These are phyloP conservation scores for Lophius piscatorius DNA, from an alignment of 2,113 vertebrate species.

Conservation along the genomic window DNA sequence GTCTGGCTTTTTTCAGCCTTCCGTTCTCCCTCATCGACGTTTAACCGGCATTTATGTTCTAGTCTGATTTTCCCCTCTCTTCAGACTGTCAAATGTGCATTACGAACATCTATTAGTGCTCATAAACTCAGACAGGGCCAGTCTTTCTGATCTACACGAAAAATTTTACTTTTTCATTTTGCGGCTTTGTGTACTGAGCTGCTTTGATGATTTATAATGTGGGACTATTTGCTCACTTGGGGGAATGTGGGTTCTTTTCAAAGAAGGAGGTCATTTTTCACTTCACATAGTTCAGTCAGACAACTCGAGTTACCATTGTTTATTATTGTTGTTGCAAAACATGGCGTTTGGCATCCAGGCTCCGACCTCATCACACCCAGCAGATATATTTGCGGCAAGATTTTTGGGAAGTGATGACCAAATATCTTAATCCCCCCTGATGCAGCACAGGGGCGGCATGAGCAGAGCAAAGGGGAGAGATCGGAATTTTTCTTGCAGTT, in stretches of 20 bases:
- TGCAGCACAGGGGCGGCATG: no score
- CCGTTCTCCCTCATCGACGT: neutral
- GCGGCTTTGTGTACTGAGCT: slow-evolving; percentile 11
- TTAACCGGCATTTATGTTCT: neutral
- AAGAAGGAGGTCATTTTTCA: slow-evolving; percentile 3
- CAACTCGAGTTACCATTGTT: no score
- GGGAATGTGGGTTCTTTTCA: slow-evolving; percentile 14
- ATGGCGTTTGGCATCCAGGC: no score
- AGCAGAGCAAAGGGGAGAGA: no score
- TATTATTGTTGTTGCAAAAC: no score
- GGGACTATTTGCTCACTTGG: neutral
- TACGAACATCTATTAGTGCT: slow-evolving; percentile 10
- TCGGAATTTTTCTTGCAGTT: no score
- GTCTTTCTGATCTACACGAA: no score
- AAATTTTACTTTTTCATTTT: slow-evolving; percentile 9
- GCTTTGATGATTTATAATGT: slow-evolving; percentile 26
- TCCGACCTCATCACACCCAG: no score
- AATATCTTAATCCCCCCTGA: no score
- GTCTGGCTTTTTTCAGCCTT: neutral
- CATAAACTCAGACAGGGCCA: no score
- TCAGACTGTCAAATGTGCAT: slow-evolving; percentile 1
- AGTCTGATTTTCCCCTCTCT: neutral
- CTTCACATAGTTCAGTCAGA: slow-evolving; percentile 14
- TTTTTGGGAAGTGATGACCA: no score
- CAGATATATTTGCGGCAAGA: no score